A percentile compares a stretch with the other conserved stretches of the same genome.
Conservation (phyloP, 2,113 vertebrate species). For the Podarcis raffonei region DNA sequence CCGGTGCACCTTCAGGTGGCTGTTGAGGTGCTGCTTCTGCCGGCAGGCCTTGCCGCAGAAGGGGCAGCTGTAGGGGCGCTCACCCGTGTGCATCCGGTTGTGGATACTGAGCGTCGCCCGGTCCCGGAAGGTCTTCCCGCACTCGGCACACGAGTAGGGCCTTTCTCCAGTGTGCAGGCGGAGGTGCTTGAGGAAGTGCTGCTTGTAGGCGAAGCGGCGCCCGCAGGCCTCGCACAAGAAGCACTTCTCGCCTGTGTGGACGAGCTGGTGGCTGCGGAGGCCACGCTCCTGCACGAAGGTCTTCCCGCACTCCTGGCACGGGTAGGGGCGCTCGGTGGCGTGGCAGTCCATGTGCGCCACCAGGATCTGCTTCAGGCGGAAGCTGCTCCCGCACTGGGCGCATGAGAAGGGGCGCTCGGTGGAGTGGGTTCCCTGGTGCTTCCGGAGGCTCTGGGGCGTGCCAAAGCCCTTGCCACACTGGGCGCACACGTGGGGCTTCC, state of each 20-base stretch:
- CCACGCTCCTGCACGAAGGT: slow-evolving; percentile 1
- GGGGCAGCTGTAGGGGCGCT: not conserved
- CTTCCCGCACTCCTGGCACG: not conserved
- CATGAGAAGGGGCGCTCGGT: slow-evolving; percentile 64
- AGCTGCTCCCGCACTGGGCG: slow-evolving; percentile 62
- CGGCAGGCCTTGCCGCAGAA: slow-evolving; percentile 1
- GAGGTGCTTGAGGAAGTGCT: not conserved
- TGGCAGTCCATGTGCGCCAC: not conserved
- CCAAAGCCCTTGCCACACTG: slow-evolving; percentile 67
- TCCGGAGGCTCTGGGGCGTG: slow-evolving; percentile 58
- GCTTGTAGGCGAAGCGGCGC: not conserved
- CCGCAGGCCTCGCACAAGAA: not conserved
- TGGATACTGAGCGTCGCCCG: not conserved
- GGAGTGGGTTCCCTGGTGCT: slow-evolving; percentile 52
- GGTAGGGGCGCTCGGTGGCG: not conserved
- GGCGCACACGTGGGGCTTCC: slow-evolving; percentile 41
- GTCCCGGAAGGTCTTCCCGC: not conserved
- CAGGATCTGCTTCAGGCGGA: slow-evolving; percentile 11
- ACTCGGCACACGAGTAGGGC: not conserved
- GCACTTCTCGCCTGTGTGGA: not conserved
- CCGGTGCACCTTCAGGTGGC: not conserved
- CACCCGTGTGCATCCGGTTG: not conserved
- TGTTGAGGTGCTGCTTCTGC: slow-evolving; percentile 14
- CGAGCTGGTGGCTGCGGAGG: not conserved
- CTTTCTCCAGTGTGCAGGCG: not conserved